Conservation (phyloP, 2,113 vertebrate genomes). For the Hyaena hyaena region DNA sequence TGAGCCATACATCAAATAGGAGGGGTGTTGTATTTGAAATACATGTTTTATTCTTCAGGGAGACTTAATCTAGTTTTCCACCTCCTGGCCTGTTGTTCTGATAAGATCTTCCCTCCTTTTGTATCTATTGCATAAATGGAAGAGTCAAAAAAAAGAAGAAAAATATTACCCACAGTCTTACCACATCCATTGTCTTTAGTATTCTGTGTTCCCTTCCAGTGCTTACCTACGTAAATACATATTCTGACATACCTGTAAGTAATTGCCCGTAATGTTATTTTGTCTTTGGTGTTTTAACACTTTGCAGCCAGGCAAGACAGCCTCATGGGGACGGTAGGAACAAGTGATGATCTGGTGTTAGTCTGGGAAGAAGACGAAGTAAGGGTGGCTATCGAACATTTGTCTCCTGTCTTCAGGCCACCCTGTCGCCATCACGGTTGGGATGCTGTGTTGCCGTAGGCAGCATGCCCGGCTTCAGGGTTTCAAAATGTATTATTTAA, state of each 20-base stretch:
- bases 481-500: background rate
- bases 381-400: background rate
- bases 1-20: conserved; percentile 40
- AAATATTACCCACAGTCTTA: conserved; percentile 33
- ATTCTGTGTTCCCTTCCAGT: conserved; percentile 56
- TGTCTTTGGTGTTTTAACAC: conserved; percentile 64
- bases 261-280: conserved; percentile 45
- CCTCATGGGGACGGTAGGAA: conserved; percentile 16
- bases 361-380: conserved; percentile 36
- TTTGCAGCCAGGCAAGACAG: conserved; percentile 25
- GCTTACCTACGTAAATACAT: conserved; percentile 32
- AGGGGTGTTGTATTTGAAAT: conserved; percentile 48
- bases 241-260: conserved; percentile 28
- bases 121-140: conserved; percentile 61
- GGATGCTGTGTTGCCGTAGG: background rate
- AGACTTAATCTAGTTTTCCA: conserved; percentile 18
- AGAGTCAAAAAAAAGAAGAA: background rate
- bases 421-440: background rate
- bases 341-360: conserved; percentile 32
- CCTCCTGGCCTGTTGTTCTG: conserved; percentile 17
- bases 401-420: background rate
- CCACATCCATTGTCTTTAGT: background rate
- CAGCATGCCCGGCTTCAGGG: background rate
- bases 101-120: conserved; percentile 36
- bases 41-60: conserved; percentile 49